These are phyloP conservation scores for Leptocoma aspasia DNA, from an alignment of 2,113 vertebrate species.

Conservation along the genomic window DNA sequence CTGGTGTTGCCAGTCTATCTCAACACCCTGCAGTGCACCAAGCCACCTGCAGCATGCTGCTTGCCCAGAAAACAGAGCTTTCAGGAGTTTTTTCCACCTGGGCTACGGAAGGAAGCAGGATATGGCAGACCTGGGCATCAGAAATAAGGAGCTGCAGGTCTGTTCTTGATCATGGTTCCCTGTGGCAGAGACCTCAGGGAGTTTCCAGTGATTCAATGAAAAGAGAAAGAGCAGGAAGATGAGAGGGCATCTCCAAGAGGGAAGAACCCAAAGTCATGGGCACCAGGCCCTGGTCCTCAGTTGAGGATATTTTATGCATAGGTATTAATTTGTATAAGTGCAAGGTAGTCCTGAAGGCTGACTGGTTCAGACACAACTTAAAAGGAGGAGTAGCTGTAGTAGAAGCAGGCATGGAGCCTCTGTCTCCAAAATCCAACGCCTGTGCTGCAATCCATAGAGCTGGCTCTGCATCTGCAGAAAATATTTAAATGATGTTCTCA, in stretches of 20 bases:
- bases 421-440: background rate
- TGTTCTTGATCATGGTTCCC: background rate
- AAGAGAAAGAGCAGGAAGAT: background rate
- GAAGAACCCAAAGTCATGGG: accelerated
- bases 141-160: background rate
- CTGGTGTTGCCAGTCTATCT: background rate
- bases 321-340: background rate
- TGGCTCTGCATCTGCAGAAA: background rate
- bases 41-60: accelerated
- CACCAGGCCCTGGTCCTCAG: background rate
- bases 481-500: background rate
- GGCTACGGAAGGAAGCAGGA: background rate
- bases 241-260: background rate
- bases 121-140: background rate
- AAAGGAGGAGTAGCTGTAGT: background rate
- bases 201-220: background rate
- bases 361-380: background rate
- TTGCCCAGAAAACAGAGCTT: background rate
- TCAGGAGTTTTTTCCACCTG: background rate
- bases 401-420: background rate
- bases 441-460: background rate
- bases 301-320: background rate
- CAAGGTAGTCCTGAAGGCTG: background rate
- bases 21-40: background rate
- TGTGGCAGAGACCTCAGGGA: background rate